Percentiles rank a stretch among this genome's conserved stretches.
These are phyloP conservation scores for Nibea albiflora DNA, from an alignment of 2,113 vertebrate species.

Conservation along the genomic window DNA sequence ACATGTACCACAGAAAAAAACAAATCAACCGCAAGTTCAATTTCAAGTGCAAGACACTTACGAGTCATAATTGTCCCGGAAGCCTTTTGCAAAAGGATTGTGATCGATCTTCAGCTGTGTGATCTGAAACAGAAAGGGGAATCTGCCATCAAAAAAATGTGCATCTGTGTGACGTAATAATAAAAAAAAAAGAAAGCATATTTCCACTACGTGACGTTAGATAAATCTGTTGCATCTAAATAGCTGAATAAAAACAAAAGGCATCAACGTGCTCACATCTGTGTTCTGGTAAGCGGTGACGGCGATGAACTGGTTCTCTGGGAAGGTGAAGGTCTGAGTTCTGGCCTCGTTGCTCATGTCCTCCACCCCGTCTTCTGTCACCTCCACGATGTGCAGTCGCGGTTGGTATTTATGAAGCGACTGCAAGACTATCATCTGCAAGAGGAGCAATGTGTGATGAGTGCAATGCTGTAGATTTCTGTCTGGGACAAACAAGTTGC, in stretches of 20 bases:
- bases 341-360: constrained; percentile 95
- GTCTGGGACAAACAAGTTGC: neutral
- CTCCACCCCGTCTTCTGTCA: constrained; percentile 96
- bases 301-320: constrained; percentile 97
- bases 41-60: constrained; percentile 81
- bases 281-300: constrained; percentile 99
- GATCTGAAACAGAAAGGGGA: constrained; percentile 84
- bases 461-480: neutral
- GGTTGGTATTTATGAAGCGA: constrained; percentile 98
- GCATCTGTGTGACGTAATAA: neutral
- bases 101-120: constrained; percentile 99
- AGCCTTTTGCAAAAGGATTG: constrained; percentile 99
- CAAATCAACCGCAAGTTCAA: neutral
- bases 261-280: constrained; percentile 86
- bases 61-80: constrained; percentile 99
- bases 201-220: neutral
- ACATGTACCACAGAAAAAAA: neutral
- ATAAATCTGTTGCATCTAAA: neutral
- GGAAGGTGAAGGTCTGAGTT: constrained; percentile 96
- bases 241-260: neutral
- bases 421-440: constrained; percentile 97
- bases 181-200: neutral
- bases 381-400: constrained; percentile 96
- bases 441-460: constrained; percentile 23
- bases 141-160: neutral